Conservation (phyloP, 2,888 invertebrate genomes). For the Drosophila nr. fundita region DNA sequence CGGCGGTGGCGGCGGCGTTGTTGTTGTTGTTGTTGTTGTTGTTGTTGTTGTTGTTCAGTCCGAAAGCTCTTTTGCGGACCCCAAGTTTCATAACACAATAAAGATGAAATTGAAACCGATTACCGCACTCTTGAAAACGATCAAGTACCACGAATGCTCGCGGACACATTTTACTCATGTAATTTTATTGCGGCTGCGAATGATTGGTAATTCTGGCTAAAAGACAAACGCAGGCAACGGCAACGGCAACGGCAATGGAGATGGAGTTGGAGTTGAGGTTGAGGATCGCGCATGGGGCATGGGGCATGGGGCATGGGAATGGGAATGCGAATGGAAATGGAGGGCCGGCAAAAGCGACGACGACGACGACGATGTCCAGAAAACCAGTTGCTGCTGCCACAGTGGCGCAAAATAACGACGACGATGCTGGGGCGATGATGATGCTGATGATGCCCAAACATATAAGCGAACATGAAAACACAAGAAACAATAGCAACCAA, state of each 20-base stretch:
- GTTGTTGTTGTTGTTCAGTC: constrained; percentile 7
- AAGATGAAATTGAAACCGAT: constrained; percentile 83
- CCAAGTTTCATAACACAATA: constrained; percentile 78
- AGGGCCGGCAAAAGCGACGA: constrained; percentile 8
- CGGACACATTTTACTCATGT: constrained; percentile 82
- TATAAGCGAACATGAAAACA: constrained; percentile 29
- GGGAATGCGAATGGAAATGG: constrained; percentile 4
- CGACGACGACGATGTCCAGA: constrained; percentile 39
- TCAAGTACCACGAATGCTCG: constrained; percentile 80
- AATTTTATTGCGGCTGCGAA: constrained; percentile 81
- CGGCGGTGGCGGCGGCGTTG: constrained; percentile 29
- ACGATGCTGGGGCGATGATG: constrained; percentile 28
- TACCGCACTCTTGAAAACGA: constrained; percentile 82
- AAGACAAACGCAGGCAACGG: constrained; percentile 68
- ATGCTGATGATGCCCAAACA: constrained; percentile 31
- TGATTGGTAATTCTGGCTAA: constrained; percentile 81
- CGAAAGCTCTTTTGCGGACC: constrained; percentile 57
- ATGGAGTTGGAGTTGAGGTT: constrained; percentile 14
- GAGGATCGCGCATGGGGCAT: background rate
- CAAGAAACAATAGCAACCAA: constrained; percentile 64
- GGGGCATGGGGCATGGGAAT: constrained; percentile 11
- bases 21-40: too few relatives aligned
- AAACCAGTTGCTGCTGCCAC: constrained; percentile 67
- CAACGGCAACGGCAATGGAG: constrained; percentile 3
- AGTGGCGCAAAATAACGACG: constrained; percentile 48